Evolutionary conservation across 2,888 invertebrate species (phyloP).

Genomic region (Falcaria lacertinaria): DNA sequence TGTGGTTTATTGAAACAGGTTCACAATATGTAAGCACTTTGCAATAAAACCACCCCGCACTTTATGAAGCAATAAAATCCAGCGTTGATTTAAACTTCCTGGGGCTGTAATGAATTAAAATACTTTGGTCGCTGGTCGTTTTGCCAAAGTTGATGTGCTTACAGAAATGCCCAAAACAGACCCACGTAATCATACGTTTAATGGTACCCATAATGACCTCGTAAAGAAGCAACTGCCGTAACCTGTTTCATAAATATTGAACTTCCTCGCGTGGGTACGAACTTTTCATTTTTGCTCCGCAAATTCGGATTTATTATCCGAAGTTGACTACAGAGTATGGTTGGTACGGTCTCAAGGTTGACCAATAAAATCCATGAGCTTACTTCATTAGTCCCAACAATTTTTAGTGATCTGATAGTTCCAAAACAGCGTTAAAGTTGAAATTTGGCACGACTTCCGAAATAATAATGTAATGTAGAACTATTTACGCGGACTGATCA

Average conservation of each 20-base stretch:
- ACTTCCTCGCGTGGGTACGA: slow-evolving; percentile 40
- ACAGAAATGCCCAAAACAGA: slow-evolving; percentile 68
- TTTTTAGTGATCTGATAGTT: background rate
- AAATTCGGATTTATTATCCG: background rate
- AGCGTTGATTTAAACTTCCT: slow-evolving; percentile 49
- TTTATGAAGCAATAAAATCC: slow-evolving; percentile 60
- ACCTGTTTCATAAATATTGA: slow-evolving; percentile 65
- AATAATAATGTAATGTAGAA: background rate
- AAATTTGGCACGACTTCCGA: slow-evolving; percentile 2
- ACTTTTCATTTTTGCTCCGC: slow-evolving; percentile 23
- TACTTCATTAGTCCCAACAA: background rate
- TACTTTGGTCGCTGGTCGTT: slow-evolving; percentile 61
- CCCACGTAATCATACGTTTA: slow-evolving; percentile 70
- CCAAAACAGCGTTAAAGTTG: background rate
- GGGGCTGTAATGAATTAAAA: slow-evolving; percentile 54
- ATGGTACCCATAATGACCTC: slow-evolving; percentile 72
- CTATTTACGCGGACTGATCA: background rate
- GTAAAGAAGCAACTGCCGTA: slow-evolving; percentile 67
- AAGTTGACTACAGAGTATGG: background rate
- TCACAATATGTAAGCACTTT: slow-evolving; percentile 30
- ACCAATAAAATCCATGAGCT: background rate
- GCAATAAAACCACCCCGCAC: slow-evolving; percentile 40
- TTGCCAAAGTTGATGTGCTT: slow-evolving; percentile 71
- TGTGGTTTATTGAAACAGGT: slow-evolving; percentile 24
- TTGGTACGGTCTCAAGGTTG: background rate